A percentile compares a stretch with the other conserved stretches of the same genome.
Evolutionary conservation across 1,140 invertebrate species (phyloP).

Genomic region (Heliconius himera): DNA sequence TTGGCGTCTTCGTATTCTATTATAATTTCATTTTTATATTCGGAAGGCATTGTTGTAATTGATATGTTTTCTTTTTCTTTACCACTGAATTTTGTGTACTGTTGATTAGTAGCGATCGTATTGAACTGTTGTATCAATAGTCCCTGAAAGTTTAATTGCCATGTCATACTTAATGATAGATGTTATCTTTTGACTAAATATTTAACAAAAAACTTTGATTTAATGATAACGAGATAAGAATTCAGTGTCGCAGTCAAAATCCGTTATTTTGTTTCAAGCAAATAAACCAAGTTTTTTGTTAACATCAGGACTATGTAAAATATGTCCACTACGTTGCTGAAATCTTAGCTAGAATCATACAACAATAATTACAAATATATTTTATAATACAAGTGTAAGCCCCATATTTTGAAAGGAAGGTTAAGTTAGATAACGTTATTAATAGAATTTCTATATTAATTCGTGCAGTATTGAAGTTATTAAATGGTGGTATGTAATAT

Average conservation of each 20-base stretch:
- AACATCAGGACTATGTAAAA: neutral
- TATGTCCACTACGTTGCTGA: neutral
- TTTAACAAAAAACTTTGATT: neutral
- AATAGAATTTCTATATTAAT: neutral
- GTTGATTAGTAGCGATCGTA: slow-evolving; percentile 71
- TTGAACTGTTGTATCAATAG: slow-evolving; percentile 77
- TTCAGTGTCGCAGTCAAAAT: slow-evolving; percentile 20
- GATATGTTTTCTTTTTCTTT: slow-evolving; percentile 62
- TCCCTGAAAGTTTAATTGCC: slow-evolving; percentile 65
- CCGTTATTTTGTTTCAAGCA: neutral
- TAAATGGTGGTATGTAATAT: slow-evolving; percentile 25
- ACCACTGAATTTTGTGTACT: slow-evolving; percentile 64
- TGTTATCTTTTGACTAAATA: slow-evolving; percentile 15
- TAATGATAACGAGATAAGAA: slow-evolving; percentile 8
- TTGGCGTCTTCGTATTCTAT: slow-evolving; percentile 72
- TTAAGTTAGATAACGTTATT: slow-evolving; percentile 17
- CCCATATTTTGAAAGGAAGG: neutral
- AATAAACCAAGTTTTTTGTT: neutral
- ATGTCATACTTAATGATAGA: slow-evolving; percentile 35
- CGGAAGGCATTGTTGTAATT: slow-evolving; percentile 57
- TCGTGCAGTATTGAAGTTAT: slow-evolving; percentile 24
- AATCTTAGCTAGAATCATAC: neutral
- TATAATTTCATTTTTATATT: slow-evolving; percentile 63
- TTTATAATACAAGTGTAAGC: neutral
- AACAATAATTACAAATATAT: neutral